Conservation (phyloP, 64 coral and sea anemone genomes). For the Montipora capricornis region DNA sequence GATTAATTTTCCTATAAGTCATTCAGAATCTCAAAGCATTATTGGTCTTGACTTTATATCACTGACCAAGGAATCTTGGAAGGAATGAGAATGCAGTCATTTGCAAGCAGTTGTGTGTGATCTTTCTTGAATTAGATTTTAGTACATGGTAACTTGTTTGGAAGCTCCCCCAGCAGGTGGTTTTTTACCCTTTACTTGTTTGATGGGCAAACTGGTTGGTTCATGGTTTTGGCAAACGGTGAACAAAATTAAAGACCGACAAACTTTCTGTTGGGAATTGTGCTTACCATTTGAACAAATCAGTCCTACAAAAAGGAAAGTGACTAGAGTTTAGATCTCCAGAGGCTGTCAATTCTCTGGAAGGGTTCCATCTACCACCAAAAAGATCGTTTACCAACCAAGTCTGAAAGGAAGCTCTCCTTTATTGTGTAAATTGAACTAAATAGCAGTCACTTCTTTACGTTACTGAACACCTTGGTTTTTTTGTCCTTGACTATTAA, state of each 20-base stretch:
- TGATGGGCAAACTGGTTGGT: too few species aligned
- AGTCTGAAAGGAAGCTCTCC: background rate
- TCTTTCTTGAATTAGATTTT: background rate
- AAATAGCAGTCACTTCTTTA: conserved; percentile 1
- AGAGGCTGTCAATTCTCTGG: background rate
- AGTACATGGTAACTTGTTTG: background rate
- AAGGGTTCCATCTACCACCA: background rate
- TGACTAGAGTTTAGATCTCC: background rate
- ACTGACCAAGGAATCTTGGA: background rate
- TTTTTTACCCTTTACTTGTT: too few species aligned
- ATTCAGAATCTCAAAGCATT: background rate
- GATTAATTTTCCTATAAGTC: too few species aligned
- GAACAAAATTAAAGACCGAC: too few species aligned
- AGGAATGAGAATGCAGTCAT: background rate
- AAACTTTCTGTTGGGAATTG: too few species aligned
- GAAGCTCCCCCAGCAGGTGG: background rate
- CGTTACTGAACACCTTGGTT: background rate
- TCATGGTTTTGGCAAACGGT: too few species aligned
- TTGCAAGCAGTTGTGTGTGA: background rate
- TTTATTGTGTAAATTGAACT: background rate
- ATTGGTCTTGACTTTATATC: background rate
- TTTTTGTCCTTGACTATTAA: background rate
- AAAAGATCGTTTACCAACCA: background rate
- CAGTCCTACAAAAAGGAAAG: background rate
- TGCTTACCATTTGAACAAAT: too few species aligned